Conservation (phyloP, 92 coral and sea anemone genomes). For the Zoanthus sociatus region DNA sequence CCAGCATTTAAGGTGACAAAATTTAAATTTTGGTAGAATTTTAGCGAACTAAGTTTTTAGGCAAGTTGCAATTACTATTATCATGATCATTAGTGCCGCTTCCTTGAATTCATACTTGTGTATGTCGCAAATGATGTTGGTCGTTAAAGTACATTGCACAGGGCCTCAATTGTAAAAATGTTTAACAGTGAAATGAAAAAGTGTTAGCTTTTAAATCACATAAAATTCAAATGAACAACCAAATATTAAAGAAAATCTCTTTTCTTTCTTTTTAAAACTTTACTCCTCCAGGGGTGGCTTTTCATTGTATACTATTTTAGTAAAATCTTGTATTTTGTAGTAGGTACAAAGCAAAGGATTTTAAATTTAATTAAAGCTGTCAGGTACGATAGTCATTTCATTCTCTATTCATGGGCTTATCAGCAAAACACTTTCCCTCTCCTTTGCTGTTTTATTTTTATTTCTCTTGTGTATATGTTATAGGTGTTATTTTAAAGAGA, state of each 20-base stretch:
- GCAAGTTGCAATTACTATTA: no score
- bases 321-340: slow-evolving; percentile 5
- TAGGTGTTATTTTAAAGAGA: no score
- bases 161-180: neutral
- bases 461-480: no score
- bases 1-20: no score
- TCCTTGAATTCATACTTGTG: neutral
- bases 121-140: neutral
- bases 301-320: slow-evolving; percentile 1
- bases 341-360: neutral
- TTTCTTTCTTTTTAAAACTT: neutral
- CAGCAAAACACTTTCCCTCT: no score
- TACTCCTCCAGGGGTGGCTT: neutral
- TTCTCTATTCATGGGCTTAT: neutral
- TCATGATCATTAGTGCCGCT: no score
- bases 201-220: neutral
- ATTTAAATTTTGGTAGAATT: no score
- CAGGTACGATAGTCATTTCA: neutral
- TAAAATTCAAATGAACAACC: slow-evolving; percentile 6
- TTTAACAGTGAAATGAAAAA: neutral
- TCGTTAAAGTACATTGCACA: no score
- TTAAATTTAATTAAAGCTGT: slow-evolving; percentile 11
- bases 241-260: neutral
- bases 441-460: no score
- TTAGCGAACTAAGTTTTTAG: no score